These are phyloP conservation scores for Andrena marginata DNA, from an alignment of 2,888 invertebrate genomes.

Conservation along the genomic window DNA sequence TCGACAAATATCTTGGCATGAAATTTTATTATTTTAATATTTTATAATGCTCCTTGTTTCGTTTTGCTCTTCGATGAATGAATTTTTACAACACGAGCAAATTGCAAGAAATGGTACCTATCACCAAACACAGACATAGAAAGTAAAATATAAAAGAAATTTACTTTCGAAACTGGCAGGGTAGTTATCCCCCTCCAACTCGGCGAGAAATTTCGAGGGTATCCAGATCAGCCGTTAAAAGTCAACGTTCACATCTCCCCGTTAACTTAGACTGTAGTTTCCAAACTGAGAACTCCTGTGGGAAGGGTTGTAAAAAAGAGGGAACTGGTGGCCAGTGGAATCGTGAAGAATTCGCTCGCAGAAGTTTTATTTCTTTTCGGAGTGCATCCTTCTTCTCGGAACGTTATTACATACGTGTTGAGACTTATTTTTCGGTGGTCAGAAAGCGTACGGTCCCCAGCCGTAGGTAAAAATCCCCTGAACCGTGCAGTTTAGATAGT, in stretches of 20 bases:
- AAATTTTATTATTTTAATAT: too few relatives aligned
- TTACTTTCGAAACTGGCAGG: not conserved
- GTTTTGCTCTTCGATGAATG: too few relatives aligned
- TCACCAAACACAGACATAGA: too few relatives aligned
- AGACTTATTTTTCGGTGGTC: constrained; percentile 60
- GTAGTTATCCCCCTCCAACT: too few relatives aligned
- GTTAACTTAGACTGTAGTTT: constrained; percentile 28
- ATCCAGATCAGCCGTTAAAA: constrained; percentile 7
- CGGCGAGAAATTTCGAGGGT: not conserved
- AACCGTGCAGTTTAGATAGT: constrained; percentile 48
- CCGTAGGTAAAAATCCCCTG: constrained; percentile 60
- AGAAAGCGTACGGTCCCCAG: constrained; percentile 40
- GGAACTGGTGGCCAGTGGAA: constrained; percentile 3
- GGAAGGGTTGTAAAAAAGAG: constrained; percentile 29
- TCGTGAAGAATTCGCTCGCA: constrained; percentile 37
- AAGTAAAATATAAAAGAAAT: not conserved
- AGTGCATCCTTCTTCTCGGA: constrained; percentile 34
- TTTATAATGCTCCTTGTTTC: too few relatives aligned
- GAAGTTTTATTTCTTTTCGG: constrained; percentile 45
- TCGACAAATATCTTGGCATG: too few relatives aligned
- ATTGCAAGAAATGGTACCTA: too few relatives aligned
- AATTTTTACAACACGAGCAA: too few relatives aligned
- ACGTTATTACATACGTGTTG: constrained; percentile 38
- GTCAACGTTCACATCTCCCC: constrained; percentile 16
- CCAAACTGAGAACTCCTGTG: constrained; percentile 37